Percentiles rank a stretch among this genome's conserved stretches.
phyloP scores from a whole-genome alignment of 2,888 invertebrate species.

The Corbicula japonica region DNA sequence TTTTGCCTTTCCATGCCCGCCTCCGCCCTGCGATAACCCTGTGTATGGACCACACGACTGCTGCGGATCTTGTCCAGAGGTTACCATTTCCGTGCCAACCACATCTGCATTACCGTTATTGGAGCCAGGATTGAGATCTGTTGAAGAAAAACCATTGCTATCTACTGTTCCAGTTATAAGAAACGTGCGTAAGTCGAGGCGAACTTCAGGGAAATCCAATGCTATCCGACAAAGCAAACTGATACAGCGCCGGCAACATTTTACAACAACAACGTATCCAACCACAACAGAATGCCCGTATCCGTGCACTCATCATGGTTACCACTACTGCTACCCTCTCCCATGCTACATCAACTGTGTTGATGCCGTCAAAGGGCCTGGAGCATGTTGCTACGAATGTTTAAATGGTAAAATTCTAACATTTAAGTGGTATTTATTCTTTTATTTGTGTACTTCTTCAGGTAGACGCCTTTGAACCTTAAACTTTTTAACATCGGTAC shows the following conservation, averaged over 20 bases:
- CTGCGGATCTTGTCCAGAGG: constrained; percentile 49
- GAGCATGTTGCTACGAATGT: constrained; percentile 47
- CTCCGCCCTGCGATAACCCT: constrained; percentile 48
- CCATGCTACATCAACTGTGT: constrained; percentile 50
- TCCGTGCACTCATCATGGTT: constrained; percentile 47
- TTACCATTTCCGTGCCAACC: not conserved
- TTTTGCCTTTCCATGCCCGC: constrained; percentile 51
- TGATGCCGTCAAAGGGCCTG: constrained; percentile 36
- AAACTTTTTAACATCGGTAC: no score
- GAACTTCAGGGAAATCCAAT: no score
- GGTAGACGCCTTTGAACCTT: no score
- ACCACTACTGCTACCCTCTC: constrained; percentile 45
- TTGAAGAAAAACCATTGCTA: not conserved
- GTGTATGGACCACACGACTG: constrained; percentile 46
- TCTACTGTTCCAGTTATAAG: no score
- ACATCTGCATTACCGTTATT: not conserved
- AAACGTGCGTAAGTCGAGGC: no score
- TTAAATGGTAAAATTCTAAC: constrained; percentile 32
- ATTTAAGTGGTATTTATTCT: no score
- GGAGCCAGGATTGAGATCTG: not conserved
- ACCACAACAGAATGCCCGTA: constrained; percentile 47
- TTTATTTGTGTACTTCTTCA: no score
- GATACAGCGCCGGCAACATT: not conserved
- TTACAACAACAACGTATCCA: constrained; percentile 20
- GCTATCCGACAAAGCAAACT: no score